Evolutionary conservation across 2,113 vertebrate genomes (phyloP).

Genomic region (Rhinogobius similis): DNA sequence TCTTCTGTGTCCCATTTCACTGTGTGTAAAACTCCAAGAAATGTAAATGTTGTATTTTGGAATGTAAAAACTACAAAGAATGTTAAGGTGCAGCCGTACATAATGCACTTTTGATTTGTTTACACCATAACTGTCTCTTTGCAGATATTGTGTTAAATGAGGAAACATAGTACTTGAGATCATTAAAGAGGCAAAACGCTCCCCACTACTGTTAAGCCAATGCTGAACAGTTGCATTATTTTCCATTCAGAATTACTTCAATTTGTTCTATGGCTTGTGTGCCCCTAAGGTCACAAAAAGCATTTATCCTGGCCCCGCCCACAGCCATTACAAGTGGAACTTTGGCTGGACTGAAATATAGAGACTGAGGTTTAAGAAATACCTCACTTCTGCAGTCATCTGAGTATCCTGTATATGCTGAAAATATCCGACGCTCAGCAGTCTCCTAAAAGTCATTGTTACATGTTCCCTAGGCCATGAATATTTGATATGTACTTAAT

Average conservation of each 20-base stretch:
- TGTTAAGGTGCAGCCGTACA: not conserved
- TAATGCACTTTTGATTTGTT: too few species aligned
- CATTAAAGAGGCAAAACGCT: too few species aligned
- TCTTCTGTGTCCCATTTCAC: not conserved
- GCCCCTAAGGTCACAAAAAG: not conserved
- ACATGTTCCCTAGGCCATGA: conserved; percentile 64
- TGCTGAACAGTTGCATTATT: too few species aligned
- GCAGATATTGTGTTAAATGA: too few species aligned
- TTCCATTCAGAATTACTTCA: too few species aligned
- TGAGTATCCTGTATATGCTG: conserved; percentile 52
- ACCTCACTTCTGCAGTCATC: conserved; percentile 65
- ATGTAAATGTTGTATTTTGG: not conserved
- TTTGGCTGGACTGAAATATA: conserved; percentile 61
- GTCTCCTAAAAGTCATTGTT: conserved; percentile 62
- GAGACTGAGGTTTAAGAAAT: conserved; percentile 68
- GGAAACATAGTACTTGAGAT: too few species aligned
- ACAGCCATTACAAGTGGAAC: conserved; percentile 59
- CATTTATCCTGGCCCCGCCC: conserved; percentile 70
- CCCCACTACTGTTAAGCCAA: too few species aligned
- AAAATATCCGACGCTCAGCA: conserved; percentile 60
- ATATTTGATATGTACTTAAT: conserved; percentile 68
- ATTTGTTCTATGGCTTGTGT: too few species aligned
- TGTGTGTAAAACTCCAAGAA: not conserved
- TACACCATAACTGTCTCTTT: too few species aligned
- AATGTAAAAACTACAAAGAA: not conserved